Percentiles rank a stretch among this genome's conserved stretches.
These are phyloP conservation scores for Ophioninae sp. DNA, from an alignment of 2,888 invertebrate species.

Conservation along the genomic window DNA sequence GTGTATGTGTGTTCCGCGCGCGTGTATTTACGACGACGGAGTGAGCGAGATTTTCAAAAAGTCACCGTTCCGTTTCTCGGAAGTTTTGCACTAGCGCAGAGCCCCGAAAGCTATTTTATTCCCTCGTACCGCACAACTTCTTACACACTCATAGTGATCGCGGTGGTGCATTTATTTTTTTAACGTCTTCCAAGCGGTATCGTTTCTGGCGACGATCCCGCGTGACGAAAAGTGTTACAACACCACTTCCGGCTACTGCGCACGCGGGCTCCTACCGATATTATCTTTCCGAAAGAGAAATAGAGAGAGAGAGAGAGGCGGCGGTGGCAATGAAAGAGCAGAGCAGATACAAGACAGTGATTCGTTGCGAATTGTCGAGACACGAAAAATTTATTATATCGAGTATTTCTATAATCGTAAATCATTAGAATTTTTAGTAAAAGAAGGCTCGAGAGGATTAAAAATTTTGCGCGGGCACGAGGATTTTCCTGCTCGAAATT, in stretches of 20 bases:
- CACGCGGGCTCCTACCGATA: slow-evolving; percentile 28
- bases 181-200: slow-evolving; percentile 40
- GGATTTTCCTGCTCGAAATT: slow-evolving; percentile 33
- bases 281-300: slow-evolving; percentile 35
- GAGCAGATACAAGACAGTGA: slow-evolving; percentile 69
- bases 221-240: slow-evolving; percentile 14
- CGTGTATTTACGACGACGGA: not conserved
- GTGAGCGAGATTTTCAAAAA: not conserved
- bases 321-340: slow-evolving; percentile 13
- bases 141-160: not conserved
- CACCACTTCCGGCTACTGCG: not conserved
- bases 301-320: too few species aligned
- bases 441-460: not conserved
- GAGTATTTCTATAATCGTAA: not conserved
- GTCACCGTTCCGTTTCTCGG: not conserved
- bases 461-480: slow-evolving; percentile 40
- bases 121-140: not conserved
- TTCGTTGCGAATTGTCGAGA: slow-evolving; percentile 61
- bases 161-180: not conserved
- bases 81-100: not conserved
- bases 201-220: not conserved
- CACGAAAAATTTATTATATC: not conserved
- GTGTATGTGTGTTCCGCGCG: too few species aligned
- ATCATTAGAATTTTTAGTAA: not conserved
- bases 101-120: not conserved